Evolutionary conservation across 2,113 vertebrate genomes (phyloP).

Genomic region (Grantiella picta): DNA sequence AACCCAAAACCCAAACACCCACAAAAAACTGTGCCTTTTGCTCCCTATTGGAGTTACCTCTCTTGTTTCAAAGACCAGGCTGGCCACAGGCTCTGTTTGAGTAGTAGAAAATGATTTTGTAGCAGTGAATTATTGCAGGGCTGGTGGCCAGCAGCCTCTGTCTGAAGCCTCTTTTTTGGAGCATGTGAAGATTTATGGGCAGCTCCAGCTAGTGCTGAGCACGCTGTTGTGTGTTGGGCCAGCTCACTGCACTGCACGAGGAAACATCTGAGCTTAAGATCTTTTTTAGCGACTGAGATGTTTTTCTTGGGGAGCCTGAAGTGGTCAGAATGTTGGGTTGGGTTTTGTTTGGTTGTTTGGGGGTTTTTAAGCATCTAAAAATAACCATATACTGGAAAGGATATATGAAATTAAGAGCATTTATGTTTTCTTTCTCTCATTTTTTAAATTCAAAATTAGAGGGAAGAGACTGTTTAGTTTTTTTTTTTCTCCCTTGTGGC

Average conservation of each 20-base stretch:
- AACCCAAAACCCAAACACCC: neutral
- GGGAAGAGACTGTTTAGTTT: neutral
- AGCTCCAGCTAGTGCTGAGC: neutral
- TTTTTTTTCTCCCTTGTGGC: neutral
- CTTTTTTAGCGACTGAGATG: neutral
- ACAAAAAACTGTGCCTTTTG: neutral
- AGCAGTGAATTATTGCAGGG: slow-evolving; percentile 4
- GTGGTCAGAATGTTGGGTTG: neutral
- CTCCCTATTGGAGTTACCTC: neutral
- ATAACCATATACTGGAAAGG: neutral
- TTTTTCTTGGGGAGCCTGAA: neutral
- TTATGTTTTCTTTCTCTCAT: neutral
- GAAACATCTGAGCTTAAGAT: neutral
- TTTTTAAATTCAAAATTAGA: neutral
- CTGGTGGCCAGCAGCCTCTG: neutral
- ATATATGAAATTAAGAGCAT: neutral
- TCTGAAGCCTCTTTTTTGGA: neutral
- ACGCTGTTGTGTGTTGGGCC: neutral
- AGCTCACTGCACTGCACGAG: neutral
- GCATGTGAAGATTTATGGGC: slow-evolving; percentile 36
- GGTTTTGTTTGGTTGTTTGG: neutral
- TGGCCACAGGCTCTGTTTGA: neutral
- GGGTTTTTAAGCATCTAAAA: neutral
- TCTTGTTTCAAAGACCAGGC: neutral
- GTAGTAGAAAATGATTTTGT: neutral